Conservation (phyloP, 2,797 vertebrate genomes). For the Lagodon rhomboides region DNA sequence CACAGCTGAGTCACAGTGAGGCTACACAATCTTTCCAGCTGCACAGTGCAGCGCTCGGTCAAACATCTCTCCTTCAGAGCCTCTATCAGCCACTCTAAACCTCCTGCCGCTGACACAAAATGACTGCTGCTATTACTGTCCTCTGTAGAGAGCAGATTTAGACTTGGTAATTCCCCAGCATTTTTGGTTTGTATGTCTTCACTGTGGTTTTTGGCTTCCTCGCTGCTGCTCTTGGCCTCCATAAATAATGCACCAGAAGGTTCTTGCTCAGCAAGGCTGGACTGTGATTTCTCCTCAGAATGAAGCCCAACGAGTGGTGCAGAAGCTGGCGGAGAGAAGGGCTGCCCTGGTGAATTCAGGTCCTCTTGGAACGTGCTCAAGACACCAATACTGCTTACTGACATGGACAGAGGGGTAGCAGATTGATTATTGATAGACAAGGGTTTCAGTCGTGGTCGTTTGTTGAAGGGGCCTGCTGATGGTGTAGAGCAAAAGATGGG, state of each 20-base stretch:
- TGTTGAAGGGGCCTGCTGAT: conserved; percentile 45
- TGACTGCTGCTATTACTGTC: conserved; percentile 39
- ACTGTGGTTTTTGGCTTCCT: not conserved
- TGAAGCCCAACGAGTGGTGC: not conserved
- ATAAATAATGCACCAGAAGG: conserved; percentile 37
- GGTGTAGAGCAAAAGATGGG: conserved; percentile 82
- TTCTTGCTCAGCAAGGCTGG: conserved; percentile 22
- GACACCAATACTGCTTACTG: conserved; percentile 25
- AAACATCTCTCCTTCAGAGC: conserved; percentile 73
- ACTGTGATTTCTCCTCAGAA: conserved; percentile 30
- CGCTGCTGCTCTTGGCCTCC: conserved; percentile 5
- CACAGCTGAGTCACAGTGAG: conserved; percentile 40
- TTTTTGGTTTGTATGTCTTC: not conserved
- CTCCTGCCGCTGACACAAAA: conserved; percentile 61
- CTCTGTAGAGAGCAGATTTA: conserved; percentile 12
- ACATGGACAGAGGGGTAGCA: conserved; percentile 14
- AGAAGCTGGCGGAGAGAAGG: not conserved
- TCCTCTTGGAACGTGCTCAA: conserved; percentile 52
- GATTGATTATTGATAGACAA: conserved; percentile 18
- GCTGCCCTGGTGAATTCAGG: conserved; percentile 17
- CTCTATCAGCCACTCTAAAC: conserved; percentile 61
- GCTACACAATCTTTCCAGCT: conserved; percentile 58
- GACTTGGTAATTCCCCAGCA: not conserved
- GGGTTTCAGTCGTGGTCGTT: conserved; percentile 4
- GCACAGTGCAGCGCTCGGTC: conserved; percentile 57